Evolutionary conservation across 1,140 invertebrate species (phyloP).

Genomic region (Drosophila watanabei): DNA sequence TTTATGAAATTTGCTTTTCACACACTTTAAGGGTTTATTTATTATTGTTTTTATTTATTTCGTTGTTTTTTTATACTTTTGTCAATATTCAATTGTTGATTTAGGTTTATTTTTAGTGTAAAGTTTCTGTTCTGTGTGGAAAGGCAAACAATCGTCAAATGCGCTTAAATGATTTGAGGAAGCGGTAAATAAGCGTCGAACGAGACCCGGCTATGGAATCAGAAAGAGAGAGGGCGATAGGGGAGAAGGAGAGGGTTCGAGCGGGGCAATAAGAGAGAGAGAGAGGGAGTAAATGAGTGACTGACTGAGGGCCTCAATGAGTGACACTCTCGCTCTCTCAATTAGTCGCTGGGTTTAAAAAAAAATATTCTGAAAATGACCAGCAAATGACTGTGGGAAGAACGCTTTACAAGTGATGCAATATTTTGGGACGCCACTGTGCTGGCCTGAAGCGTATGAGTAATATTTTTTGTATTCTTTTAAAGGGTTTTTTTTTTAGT

Average conservation of each 20-base stretch:
- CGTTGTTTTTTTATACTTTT: not conserved
- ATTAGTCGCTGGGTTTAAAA: constrained; percentile 31
- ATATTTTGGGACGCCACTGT: constrained; percentile 44
- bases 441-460: constrained; percentile 48
- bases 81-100: constrained; percentile 32
- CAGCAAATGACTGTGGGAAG: constrained; percentile 43
- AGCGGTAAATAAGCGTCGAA: constrained; percentile 74
- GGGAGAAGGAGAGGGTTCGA: constrained; percentile 32
- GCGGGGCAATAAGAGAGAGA: constrained; percentile 17
- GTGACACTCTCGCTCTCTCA: constrained; percentile 31
- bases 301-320: constrained; percentile 4
- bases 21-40: constrained; percentile 19
- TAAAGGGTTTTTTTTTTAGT: not conserved
- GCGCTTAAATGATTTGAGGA: constrained; percentile 81
- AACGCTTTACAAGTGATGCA: not conserved
- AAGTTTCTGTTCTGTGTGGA: constrained; percentile 67
- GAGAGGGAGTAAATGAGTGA: constrained; percentile 16
- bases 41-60: constrained; percentile 18
- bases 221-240: constrained; percentile 33
- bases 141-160: constrained; percentile 79
- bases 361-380: constrained; percentile 35
- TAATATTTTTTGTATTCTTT: constrained; percentile 29
- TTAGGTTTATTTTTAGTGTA: constrained; percentile 40
- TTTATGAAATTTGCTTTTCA: constrained; percentile 31
- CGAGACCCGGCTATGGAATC: constrained; percentile 21